phyloP scores from a whole-genome alignment of 1,140 invertebrate species.

The Ooceraea biroi region DNA sequence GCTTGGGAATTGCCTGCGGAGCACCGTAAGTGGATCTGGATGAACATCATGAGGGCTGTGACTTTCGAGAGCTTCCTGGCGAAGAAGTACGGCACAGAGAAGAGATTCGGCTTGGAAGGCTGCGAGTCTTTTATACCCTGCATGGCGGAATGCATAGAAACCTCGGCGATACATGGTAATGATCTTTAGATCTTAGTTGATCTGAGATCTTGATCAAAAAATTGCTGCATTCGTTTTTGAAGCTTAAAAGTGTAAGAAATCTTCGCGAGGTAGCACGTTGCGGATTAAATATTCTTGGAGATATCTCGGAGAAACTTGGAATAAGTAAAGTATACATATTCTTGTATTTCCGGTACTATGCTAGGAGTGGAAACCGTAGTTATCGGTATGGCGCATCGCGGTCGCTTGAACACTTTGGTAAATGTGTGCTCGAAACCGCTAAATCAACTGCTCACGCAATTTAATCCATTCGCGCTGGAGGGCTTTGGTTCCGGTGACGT shows the following conservation, averaged over 20 bases:
- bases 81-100: conserved; percentile 96
- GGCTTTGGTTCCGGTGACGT: conserved; percentile 96
- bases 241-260: no score
- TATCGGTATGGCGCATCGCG: conserved; percentile 97
- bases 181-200: conserved; percentile 1
- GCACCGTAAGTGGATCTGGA: conserved; percentile 91
- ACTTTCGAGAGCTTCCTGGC: conserved; percentile 95
- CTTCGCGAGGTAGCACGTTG: no score
- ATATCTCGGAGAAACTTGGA: no score
- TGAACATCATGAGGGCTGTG: conserved; percentile 91
- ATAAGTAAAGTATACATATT: no score
- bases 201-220: no score
- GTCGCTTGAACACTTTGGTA: conserved; percentile 95
- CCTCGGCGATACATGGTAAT: conserved; percentile 89
- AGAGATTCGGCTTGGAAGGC: conserved; percentile 96
- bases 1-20: conserved; percentile 89
- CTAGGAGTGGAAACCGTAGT: conserved; percentile 92
- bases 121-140: conserved; percentile 96
- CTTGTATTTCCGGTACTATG: neutral
- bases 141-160: conserved; percentile 96
- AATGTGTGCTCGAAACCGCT: conserved; percentile 96
- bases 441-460: conserved; percentile 94
- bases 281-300: no score
- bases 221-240: no score
- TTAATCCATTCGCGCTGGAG: conserved; percentile 84